A percentile compares a stretch with the other conserved stretches of the same genome.
Conservation (phyloP, 2,888 invertebrate genomes). For the Xestia rhomboidea region DNA sequence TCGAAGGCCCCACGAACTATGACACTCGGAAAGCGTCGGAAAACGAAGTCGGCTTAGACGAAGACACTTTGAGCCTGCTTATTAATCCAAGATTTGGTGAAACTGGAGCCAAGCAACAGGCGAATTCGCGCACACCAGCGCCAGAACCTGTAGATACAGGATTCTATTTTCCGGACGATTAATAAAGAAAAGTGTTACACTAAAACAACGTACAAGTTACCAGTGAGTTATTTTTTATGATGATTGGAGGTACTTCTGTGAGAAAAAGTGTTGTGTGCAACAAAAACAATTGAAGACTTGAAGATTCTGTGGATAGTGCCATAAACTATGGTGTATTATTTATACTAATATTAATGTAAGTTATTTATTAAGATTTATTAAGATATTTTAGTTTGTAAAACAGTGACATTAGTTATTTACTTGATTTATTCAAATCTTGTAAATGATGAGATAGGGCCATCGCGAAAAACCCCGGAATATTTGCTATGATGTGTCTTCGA, state of each 20-base stretch:
- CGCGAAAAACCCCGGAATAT: slow-evolving; percentile 21
- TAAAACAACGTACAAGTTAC: slow-evolving; percentile 29
- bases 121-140: background rate
- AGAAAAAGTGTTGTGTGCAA: slow-evolving; percentile 34
- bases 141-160: slow-evolving; percentile 17
- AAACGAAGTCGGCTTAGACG: slow-evolving; percentile 66
- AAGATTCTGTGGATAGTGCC: slow-evolving; percentile 48
- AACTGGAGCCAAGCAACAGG: background rate
- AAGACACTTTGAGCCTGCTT: slow-evolving; percentile 66
- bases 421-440: slow-evolving; percentile 24
- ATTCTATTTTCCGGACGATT: slow-evolving; percentile 70
- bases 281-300: slow-evolving; percentile 31
- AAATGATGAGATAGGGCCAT: slow-evolving; percentile 7
- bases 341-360: slow-evolving; percentile 34
- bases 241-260: slow-evolving; percentile 6
- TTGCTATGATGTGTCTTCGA: slow-evolving; percentile 23
- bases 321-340: slow-evolving; percentile 54
- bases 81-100: slow-evolving; percentile 67
- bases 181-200: background rate
- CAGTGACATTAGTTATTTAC: slow-evolving; percentile 25
- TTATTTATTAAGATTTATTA: slow-evolving; percentile 42
- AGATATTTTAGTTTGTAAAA: slow-evolving; percentile 19
- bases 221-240: slow-evolving; percentile 55
- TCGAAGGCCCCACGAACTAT: slow-evolving; percentile 80
- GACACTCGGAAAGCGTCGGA: slow-evolving; percentile 56